Base-by-base conservation (phyloP, 1,140 invertebrate genomes). In the Drosophila micromelanica region DNA sequence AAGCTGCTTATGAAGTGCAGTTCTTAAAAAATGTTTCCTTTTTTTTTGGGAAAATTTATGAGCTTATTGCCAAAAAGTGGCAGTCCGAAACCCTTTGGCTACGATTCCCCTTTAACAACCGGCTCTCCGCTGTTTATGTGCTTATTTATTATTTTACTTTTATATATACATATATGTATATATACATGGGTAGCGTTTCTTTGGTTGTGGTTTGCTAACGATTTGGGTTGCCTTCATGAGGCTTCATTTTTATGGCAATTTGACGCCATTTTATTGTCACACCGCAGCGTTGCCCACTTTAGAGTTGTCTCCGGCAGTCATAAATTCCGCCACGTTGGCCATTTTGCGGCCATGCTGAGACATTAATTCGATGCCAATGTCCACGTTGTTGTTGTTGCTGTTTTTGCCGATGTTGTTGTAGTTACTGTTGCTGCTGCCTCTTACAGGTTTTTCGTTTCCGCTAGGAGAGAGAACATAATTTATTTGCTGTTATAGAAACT, bases 251-350 rank as follows among this genome's bases (percentile, higher is more conserved):
- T 89, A 86, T 86, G 84, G 82, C 76, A 75, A 87, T 87, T 89
- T 89, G 79, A 89, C 79, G 77, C 82, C 79, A 65, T 87, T 87
- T 87, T 87, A 89, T 86, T 87, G 82, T 87, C 84, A 87, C 82
- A 73, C 78, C 71, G 75, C 70, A 61, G 78, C 38, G 54, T 76
- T 51, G 81, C 68, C 81, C 84, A 87, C 84, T 87, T 89, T 61
- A 76, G 79, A 89, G 82, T 87, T 86, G 82, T 87, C 82, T 87
- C 86, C 77, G 62, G 72, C 59, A 68, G 49, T 76, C 82, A 87
- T 87, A 87, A 87, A 87, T 87, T 89, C 64, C 61, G 75, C 64
- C 72, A 87, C 72, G 72, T 87, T 73, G 78, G 78, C 72, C 84
- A 82, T 89, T 87, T 79, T 87, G 82, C 61, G 82, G 78, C 78